Conservation (phyloP, 2,888 invertebrate species). For the Cosmia trapezina region DNA sequence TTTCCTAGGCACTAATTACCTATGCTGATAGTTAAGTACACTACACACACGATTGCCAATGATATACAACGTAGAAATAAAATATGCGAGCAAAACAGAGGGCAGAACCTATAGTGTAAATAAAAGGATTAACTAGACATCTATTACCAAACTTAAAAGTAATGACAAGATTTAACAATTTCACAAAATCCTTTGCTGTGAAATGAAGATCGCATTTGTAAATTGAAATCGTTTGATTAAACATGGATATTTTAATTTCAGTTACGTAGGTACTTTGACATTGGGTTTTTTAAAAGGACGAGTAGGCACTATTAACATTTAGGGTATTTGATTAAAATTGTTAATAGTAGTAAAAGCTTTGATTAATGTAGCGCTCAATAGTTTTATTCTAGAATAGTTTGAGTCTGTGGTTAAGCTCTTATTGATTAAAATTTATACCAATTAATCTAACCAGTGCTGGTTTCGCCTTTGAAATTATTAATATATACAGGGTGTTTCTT, state of each 20-base stretch:
- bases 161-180: constrained; percentile 39
- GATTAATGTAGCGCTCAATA: not conserved
- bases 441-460: constrained; percentile 1
- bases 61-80: not conserved
- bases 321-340: constrained; percentile 20
- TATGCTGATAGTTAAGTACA: not conserved
- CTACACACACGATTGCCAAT: not conserved
- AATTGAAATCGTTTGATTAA: constrained; percentile 36
- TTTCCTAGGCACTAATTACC: constrained; percentile 1
- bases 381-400: constrained; percentile 2
- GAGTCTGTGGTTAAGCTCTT: not conserved
- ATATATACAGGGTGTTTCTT: too few relatives aligned
- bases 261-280: constrained; percentile 9
- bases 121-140: constrained; percentile 3
- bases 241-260: constrained; percentile 37
- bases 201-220: constrained; percentile 24
- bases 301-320: constrained; percentile 8
- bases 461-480: not conserved
- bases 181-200: constrained; percentile 26
- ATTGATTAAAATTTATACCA: constrained; percentile 17
- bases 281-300: constrained; percentile 25
- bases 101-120: not conserved
- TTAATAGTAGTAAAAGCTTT: not conserved
- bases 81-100: not conserved
- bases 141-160: constrained; percentile 10